Evolutionary conservation across 2,113 vertebrate species (phyloP), one percentile per base, ranked within the genome.

Genomic region (Sceloporus tristichus): DNA sequence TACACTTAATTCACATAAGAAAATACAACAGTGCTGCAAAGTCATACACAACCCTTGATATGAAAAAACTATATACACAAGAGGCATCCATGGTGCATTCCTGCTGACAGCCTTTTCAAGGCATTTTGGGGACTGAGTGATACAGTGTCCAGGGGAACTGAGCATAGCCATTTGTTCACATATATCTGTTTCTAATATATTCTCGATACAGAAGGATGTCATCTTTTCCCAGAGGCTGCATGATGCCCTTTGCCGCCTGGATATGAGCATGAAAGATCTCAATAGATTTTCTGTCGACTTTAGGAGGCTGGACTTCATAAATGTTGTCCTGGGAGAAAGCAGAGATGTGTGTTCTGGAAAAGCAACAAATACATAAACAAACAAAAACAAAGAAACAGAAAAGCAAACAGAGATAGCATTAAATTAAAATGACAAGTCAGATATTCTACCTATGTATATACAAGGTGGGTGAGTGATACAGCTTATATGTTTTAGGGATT

Each of bases 101-200:
- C 65, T n/a, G 34, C 2, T 70, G n/a, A 70, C 19, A 40, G 92
- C 16, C 25, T 86, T 83, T 91, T 80, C 75, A 84, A 84, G 84
- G 70, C 40, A 80, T 84, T 74, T 91, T 81, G 23, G 80, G 54
- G 76, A 87, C 54, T 75, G 77, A 27, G 80, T 40, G 71, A 23
- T 83, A 40, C 34, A 83, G 38, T 1, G 56, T 76, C 76, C 79
- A 75, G 78, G 16, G 38, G 25, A 91, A 82, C 6, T 89, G 79
- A 91, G 74, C 40, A 78, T 8, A 0, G 38, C 10, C 80, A 48
- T 40, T 77, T 66, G 70, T 79, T 96, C 94, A 99, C 97, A 99
- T 96, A 94, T 98, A 99, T 94, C 98, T 96, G 95, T 99, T 99
- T 92, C 97, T 96, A 94, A 99, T 97, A 90, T 98, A 99, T 87